Base-by-base conservation (phyloP, 2,888 invertebrate species). In the Mesorhabditis sp. region DNA sequence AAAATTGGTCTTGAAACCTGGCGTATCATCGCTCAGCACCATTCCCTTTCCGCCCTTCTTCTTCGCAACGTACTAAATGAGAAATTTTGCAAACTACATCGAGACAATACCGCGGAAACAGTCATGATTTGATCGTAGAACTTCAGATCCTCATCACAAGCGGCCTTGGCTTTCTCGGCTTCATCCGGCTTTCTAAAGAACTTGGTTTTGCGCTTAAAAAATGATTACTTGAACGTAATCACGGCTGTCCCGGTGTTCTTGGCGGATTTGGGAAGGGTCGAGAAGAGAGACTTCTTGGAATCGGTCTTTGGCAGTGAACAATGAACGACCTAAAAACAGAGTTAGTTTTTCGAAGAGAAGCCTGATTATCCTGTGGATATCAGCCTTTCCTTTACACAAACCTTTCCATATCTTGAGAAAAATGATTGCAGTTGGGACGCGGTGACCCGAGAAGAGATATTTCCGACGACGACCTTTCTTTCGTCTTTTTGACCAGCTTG, bases 381-480 rank as follows among this genome's bases (percentile, higher is more conserved):
- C 7, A 50, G n/a, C 58, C 2, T n/a, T 13, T 50, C n/a, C 58
- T 43, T n/a, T 15, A 5, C 7, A 15, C 67, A 58, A 1, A 85
- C 84, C 70, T 81, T 81, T 70, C 86, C 86, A 67, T 83, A 86
- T 69, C 85, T 83, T 43, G 81, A 79, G 71, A 86, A 83, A 70
- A 86, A 86, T 3, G 82, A 78, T 50, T 84, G 82, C 43, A 86
- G 74, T 67, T 86, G 86, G 5, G 79, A 79, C 10, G 75, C 74
- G 2, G 85, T 86, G 43, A 83, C 84, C 43, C 79, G 72, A 5
- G 74, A 68, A 4, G 86, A 82, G 4, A 86, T 78, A 71, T 86
- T 86, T 1, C 77, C 75, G 5, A 86, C 84, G 10, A 79, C 72
- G 5, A 85, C 71, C 61, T 76, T 77, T n/a, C 76, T 64, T n/a